Conservation (phyloP, 2,113 vertebrate genomes). For the Hoplias malabaricus region DNA sequence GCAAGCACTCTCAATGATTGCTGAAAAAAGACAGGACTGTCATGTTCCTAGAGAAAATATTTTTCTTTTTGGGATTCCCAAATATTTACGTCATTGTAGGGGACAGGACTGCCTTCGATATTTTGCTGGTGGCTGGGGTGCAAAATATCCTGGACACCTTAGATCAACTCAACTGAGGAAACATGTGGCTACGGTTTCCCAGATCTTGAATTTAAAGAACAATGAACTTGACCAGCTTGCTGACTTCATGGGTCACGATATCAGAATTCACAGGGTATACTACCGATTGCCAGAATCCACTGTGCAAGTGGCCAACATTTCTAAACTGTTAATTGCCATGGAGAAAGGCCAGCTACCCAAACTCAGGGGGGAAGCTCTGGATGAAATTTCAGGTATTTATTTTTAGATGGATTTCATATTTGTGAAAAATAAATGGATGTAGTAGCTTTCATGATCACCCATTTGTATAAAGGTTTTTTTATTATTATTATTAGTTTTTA, state of each 20-base stretch:
- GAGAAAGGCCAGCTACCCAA: not conserved
- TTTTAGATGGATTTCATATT: not conserved
- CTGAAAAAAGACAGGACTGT: not conserved
- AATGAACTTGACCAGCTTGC: conserved; percentile 37
- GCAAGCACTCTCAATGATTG: conserved; percentile 2
- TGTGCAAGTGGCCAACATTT: not conserved
- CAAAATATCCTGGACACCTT: not conserved
- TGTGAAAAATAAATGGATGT: not conserved
- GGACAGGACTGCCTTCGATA: not conserved
- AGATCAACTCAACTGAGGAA: conserved; percentile 29
- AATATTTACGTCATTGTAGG: not conserved
- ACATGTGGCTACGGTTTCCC: conserved; percentile 15
- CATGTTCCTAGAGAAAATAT: not conserved
- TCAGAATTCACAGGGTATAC: conserved; percentile 14
- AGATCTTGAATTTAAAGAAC: conserved; percentile 23
- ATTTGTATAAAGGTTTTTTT: not conserved
- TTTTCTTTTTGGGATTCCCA: conserved; percentile 3
- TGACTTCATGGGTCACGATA: conserved; percentile 33
- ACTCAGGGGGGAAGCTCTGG: not conserved
- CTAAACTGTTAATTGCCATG: not conserved
- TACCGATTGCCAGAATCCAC: conserved; percentile 19
- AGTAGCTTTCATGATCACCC: no score
- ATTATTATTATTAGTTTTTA: not conserved
- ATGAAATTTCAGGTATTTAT: not conserved
- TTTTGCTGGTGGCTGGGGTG: not conserved